Evolutionary conservation across 1,140 invertebrate genomes (phyloP).

Genomic region (Zophobas atratus): DNA sequence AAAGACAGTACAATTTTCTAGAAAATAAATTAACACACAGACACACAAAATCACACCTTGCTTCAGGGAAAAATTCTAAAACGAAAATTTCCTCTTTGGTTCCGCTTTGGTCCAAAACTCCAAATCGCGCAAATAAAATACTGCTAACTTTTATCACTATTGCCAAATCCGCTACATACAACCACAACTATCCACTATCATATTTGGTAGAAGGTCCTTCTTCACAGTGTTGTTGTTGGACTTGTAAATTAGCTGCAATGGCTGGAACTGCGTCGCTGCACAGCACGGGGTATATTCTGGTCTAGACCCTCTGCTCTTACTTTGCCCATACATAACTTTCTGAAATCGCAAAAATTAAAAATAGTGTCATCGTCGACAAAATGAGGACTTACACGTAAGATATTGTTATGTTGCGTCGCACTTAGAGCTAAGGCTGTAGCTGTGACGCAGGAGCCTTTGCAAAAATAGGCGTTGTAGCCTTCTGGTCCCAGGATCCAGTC

Average conservation of each 20-base stretch:
- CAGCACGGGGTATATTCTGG: conserved; percentile 83
- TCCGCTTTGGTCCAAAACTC: neutral
- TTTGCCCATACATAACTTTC: conserved; percentile 74
- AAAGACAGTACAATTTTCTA: conserved; percentile 13
- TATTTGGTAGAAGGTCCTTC: conserved; percentile 84
- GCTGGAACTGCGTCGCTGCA: conserved; percentile 82
- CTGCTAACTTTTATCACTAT: conserved; percentile 20
- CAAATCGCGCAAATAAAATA: conserved; percentile 22
- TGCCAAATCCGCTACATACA: conserved; percentile 75
- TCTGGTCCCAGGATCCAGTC: conserved; percentile 88
- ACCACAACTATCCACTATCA: conserved; percentile 87
- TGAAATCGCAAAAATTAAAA: conserved; percentile 65
- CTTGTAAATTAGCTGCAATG: conserved; percentile 82
- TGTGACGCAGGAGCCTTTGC: conserved; percentile 82
- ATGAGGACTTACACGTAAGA: conserved; percentile 76
- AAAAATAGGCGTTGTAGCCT: conserved; percentile 89
- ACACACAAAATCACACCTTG: conserved; percentile 11
- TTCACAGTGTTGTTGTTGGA: conserved; percentile 82
- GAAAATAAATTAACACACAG: conserved; percentile 30
- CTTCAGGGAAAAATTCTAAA: conserved; percentile 25
- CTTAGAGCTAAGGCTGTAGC: conserved; percentile 78
- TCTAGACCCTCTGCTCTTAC: conserved; percentile 63
- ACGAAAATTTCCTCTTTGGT: conserved; percentile 28
- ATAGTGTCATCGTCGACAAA: neutral
- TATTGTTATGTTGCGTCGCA: conserved; percentile 78